phyloP scores from a whole-genome alignment of 2,888 invertebrate genomes.

The Aromia moschata region DNA sequence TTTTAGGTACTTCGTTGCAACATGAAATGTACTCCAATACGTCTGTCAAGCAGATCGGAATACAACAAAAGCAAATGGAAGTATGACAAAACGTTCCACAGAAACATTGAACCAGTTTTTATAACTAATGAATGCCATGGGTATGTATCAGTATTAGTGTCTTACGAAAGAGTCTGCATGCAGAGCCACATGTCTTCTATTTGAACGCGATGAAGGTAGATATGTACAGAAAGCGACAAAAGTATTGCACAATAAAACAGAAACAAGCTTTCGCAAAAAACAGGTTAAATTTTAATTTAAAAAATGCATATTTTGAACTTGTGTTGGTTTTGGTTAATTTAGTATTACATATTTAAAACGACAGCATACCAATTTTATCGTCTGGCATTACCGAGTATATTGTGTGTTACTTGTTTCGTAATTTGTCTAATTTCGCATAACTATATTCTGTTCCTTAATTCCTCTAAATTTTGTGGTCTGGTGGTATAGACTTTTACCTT shows the following conservation, averaged over 20 bases:
- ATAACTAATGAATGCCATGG: conserved; percentile 37
- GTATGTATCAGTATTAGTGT: conserved; percentile 28
- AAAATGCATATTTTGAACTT: no score
- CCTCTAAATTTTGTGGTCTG: no score
- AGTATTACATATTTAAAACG: no score
- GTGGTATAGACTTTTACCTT: no score
- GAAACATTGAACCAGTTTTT: conserved; percentile 30
- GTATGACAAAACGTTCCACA: conserved; percentile 26
- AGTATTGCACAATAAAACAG: neutral
- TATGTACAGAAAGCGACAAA: neutral
- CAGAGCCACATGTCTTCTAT: neutral
- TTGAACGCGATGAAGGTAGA: neutral
- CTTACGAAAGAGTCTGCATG: neutral
- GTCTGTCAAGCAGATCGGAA: conserved; percentile 46
- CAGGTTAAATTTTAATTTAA: no score
- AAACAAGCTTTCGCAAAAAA: neutral
- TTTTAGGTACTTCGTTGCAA: conserved; percentile 15
- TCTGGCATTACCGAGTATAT: no score
- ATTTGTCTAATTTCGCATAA: no score
- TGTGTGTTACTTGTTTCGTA: no score
- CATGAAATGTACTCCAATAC: conserved; percentile 55
- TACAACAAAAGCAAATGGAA: conserved; percentile 32
- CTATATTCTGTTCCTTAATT: no score
- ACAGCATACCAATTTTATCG: no score
- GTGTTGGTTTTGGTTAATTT: no score